A percentile compares a stretch with the other conserved stretches of the same genome.
These are phyloP conservation scores for Zaprionus nigranus DNA, from an alignment of 1,140 invertebrate genomes.

Conservation along the genomic window DNA sequence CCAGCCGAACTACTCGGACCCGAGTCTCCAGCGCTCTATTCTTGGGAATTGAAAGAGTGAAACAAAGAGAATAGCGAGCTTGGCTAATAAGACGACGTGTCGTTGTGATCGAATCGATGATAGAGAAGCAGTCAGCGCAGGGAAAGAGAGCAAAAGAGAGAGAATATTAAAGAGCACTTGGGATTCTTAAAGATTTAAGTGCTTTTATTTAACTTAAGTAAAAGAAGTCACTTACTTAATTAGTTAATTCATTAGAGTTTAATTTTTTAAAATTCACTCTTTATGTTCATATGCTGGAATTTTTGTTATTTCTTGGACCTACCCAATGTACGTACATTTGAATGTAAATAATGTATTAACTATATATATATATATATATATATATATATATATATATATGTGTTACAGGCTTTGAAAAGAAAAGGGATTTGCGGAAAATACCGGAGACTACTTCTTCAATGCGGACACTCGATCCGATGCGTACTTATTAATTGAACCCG, in stretches of 20 bases:
- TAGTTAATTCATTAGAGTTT: not conserved
- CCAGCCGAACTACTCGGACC: slow-evolving; percentile 27
- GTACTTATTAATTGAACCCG: slow-evolving; percentile 33
- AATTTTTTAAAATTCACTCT: not conserved
- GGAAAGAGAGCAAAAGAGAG: not conserved
- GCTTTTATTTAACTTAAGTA: not conserved
- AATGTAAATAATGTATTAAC: not conserved
- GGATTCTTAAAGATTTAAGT: not conserved
- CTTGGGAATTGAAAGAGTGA: slow-evolving; percentile 19
- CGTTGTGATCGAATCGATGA: slow-evolving; percentile 1
- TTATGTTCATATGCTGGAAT: no score
- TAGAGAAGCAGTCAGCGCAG: not conserved
- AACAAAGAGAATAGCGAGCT: slow-evolving; percentile 17
- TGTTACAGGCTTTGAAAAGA: not conserved
- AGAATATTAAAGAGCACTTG: not conserved
- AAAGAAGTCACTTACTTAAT: no score
- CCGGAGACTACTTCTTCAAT: slow-evolving; percentile 47
- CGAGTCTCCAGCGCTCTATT: slow-evolving; percentile 13
- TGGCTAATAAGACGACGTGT: slow-evolving; percentile 24
- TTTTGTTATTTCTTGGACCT: no score
- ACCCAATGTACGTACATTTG: no score
- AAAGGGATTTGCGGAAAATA: slow-evolving; percentile 43
- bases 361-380: no score
- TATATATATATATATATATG: no score
- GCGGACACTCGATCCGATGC: slow-evolving; percentile 9